phyloP scores from a whole-genome alignment of 2,888 invertebrate species.

The Pachydiplax longipennis region DNA sequence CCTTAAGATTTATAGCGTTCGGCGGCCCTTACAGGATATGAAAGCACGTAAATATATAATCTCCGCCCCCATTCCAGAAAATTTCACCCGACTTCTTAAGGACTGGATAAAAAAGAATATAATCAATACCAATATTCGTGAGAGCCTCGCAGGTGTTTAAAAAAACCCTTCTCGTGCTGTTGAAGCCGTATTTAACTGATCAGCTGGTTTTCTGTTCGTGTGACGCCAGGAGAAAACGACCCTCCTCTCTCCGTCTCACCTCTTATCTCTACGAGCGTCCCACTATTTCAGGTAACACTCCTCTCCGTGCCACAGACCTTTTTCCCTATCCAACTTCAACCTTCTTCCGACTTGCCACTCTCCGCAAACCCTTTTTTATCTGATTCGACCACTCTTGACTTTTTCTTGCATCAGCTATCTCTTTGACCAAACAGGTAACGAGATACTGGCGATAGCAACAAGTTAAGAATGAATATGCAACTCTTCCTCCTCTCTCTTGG shows the following conservation, averaged over 20 bases:
- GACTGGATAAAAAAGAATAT: neutral
- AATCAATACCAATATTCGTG: conserved; percentile 9
- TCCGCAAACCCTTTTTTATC: neutral
- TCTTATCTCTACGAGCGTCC: neutral
- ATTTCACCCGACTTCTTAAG: neutral
- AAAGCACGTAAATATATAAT: neutral
- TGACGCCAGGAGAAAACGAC: neutral
- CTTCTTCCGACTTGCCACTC: neutral
- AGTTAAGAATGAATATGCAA: conserved; percentile 44
- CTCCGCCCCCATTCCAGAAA: neutral
- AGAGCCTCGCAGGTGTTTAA: neutral
- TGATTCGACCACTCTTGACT: neutral
- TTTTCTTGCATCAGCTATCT: neutral
- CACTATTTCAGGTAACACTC: neutral
- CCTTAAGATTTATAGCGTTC: neutral
- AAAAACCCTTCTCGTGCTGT: neutral
- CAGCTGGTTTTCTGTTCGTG: conserved; percentile 2
- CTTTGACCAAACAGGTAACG: conserved; percentile 34
- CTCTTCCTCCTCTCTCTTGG: neutral
- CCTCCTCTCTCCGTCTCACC: neutral
- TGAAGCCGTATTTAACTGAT: neutral
- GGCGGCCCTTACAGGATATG: neutral
- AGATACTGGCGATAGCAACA: conserved; percentile 41
- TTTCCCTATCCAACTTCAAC: neutral
- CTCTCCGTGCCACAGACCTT: neutral